A percentile compares a stretch with the other conserved stretches of the same genome.
Evolutionary conservation across 2,888 invertebrate species (phyloP).

Genomic region (Ichneumon xanthorius): DNA sequence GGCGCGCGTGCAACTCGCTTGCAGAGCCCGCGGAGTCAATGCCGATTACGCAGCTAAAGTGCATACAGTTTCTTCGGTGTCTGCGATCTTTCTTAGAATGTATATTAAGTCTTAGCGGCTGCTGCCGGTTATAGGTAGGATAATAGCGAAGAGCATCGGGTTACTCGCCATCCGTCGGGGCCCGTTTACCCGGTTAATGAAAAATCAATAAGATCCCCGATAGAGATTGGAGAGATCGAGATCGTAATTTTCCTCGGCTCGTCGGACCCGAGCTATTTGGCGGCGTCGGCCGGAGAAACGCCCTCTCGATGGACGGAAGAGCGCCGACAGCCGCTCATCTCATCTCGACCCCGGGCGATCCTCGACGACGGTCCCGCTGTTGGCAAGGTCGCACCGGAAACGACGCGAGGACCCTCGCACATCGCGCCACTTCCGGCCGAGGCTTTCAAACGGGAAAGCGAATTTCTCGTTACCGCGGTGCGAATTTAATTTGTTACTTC

Average conservation of each 20-base stretch:
- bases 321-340: background rate
- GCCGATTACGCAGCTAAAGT: background rate
- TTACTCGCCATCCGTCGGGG: constrained; percentile 21
- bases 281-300: constrained; percentile 10
- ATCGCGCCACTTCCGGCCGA: background rate
- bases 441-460: background rate
- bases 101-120: background rate
- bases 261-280: constrained; percentile 33
- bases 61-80: background rate
- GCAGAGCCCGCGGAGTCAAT: background rate
- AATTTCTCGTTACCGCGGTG: background rate
- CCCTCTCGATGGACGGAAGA: constrained; percentile 1
- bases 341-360: constrained; percentile 12
- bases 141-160: constrained; percentile 52
- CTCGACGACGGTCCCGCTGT: constrained; percentile 7
- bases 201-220: constrained; percentile 68
- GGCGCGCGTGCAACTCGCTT: constrained; percentile 4
- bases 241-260: constrained; percentile 64
- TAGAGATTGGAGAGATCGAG: constrained; percentile 58
- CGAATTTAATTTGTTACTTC: background rate
- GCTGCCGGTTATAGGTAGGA: constrained; percentile 9
- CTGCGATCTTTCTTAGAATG: background rate
- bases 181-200: constrained; percentile 61
- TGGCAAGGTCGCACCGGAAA: constrained; percentile 56
- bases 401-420: background rate